phyloP scores from a whole-genome alignment of 2,113 vertebrate genomes.

The Bubo bubo region DNA sequence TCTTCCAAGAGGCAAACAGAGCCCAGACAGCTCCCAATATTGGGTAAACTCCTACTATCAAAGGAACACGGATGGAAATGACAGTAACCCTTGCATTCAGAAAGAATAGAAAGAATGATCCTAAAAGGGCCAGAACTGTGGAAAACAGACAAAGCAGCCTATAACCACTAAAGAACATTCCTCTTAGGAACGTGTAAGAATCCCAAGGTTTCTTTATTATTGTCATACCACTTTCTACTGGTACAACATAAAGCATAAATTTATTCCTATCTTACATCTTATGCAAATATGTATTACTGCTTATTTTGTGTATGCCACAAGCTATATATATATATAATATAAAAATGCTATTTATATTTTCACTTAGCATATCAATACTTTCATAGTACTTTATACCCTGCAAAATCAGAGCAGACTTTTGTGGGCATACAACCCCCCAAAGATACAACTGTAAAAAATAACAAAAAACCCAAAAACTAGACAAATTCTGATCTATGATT shows the following conservation, averaged over 20 bases:
- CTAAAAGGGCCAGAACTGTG: not conserved
- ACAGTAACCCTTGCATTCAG: not conserved
- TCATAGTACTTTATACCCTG: not conserved
- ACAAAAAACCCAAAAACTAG: not conserved
- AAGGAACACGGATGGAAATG: not conserved
- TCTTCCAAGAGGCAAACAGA: not conserved
- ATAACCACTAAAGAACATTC: not conserved
- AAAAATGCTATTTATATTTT: not conserved
- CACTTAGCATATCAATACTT: not conserved
- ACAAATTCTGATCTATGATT: not conserved
- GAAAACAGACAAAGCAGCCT: not conserved
- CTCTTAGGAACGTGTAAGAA: not conserved
- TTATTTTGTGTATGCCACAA: not conserved
- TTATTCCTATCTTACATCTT: not conserved
- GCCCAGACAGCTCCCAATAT: not conserved
- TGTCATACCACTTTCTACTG: not conserved
- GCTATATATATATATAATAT: not conserved
- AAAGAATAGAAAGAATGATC: not conserved
- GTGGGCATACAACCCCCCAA: accelerated
- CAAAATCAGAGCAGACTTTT: not conserved
- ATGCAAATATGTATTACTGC: not conserved
- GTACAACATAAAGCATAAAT: not conserved
- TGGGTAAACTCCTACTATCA: not conserved
- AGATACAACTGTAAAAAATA: not conserved
- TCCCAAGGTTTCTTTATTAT: not conserved